Evolutionary conservation across 2,888 invertebrate species (phyloP), one percentile per base, ranked within the genome.

Genomic region (Lycia hirtaria): DNA sequence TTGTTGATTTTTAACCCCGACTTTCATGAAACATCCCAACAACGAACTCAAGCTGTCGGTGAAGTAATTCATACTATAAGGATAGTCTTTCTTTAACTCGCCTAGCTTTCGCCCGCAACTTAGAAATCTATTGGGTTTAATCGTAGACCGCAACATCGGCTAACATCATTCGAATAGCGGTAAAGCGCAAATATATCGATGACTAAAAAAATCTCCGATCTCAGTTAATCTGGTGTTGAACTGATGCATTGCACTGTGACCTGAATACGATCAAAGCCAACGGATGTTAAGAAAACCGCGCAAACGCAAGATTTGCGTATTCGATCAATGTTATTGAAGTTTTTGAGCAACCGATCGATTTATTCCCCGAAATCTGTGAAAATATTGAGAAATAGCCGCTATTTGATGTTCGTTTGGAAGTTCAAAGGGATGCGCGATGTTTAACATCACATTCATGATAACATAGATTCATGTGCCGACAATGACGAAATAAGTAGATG

Each of bases 251-350:
- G 17, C 24, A 10, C n/a, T 41, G 4, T 6, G 17, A 41, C 41
- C 41, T n/a, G 10, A 1, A 24, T 15, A 47, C 47, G 57, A 69
- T 78, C 77, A 77, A 77, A 77, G 72, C 56, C 62, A 12, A 33
- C 63, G 67, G 67, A 65, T 67, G 68, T 58, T 60, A 54, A 51
- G 47, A 45, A 50, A 53, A 56, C 54, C 64, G 66, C 68, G 47
- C 62, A 64, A 17, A 26, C 64, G 60, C 35, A 35, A 47, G 33
- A 49, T 50, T 54, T 30, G 54, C 40, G 35, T 41, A 54, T 54
- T 40, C 24, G 44, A 53, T 47, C 54, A 35, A 50, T 47, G 55
- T 55, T 55, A 59, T 41, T 40, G 38, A 41, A 41, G 40, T 47
- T 54, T 59, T 55, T 59, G 57, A 37, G 52, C 57, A 48, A 58